These are phyloP conservation scores for Luidia sarsii DNA, from an alignment of 53 echinoderm and acorn worm species.

Conservation along the genomic window DNA sequence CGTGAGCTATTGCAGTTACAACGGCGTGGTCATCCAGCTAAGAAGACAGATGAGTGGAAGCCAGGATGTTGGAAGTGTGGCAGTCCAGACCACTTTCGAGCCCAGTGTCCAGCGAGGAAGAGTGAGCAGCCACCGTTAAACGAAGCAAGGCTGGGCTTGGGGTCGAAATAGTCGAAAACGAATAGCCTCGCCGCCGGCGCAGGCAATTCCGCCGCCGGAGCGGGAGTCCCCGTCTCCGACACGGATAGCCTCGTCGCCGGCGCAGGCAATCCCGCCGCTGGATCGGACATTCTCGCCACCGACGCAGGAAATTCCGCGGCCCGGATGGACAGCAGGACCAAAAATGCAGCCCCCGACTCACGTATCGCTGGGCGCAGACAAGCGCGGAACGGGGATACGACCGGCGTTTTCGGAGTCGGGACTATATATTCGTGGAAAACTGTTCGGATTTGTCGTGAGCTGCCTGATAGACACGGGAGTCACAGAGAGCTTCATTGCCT, in stretches of 20 bases:
- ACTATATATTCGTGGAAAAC: neutral
- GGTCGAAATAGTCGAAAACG: conserved; percentile 1
- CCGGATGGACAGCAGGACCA: neutral
- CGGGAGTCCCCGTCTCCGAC: neutral
- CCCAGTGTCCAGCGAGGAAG: neutral
- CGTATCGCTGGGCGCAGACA: too few relatives aligned
- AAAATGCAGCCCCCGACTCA: neutral
- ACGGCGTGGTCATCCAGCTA: neutral
- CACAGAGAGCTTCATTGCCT: conserved; percentile 14
- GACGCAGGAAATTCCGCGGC: neutral
- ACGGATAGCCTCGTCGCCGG: neutral
- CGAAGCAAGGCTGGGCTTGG: conserved; percentile 2
- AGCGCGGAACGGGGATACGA: neutral
- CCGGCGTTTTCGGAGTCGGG: neutral
- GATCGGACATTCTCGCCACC: neutral
- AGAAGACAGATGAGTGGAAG: neutral
- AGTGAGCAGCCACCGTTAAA: conserved; percentile 7
- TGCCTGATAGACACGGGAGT: conserved; percentile 23
- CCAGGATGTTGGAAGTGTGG: conserved; percentile 25
- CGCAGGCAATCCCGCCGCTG: neutral
- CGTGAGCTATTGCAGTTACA: neutral
- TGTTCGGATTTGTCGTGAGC: neutral
- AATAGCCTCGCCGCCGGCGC: neutral
- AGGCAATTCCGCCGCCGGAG: neutral
- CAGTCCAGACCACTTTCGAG: conserved; percentile 3